Evolutionary conservation across 1,140 invertebrate species (phyloP).

Genomic region (Drosophila burlai): DNA sequence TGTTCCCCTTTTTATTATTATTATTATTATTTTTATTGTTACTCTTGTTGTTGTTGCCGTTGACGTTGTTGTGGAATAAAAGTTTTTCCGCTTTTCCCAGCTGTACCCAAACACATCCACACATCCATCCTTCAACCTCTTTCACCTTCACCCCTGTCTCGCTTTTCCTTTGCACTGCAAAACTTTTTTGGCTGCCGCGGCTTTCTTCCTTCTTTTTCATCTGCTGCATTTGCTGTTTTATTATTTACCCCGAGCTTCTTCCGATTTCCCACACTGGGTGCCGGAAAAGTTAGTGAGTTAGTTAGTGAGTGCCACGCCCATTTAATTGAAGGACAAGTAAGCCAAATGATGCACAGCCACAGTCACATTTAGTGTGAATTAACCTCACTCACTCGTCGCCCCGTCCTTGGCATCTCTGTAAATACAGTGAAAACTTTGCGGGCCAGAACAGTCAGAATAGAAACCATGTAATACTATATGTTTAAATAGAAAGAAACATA

Average conservation of each 20-base stretch:
- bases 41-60: constrained; percentile 16
- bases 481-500: background rate
- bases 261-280: constrained; percentile 14
- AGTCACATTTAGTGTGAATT: constrained; percentile 20
- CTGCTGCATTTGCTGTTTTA: constrained; percentile 13
- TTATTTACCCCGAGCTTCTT: constrained; percentile 5
- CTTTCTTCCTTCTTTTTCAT: background rate
- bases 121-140: constrained; percentile 11
- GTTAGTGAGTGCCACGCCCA: constrained; percentile 41
- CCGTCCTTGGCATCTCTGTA: background rate
- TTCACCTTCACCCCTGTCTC: background rate
- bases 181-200: constrained; percentile 39
- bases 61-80: constrained; percentile 32
- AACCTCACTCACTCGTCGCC: constrained; percentile 4
- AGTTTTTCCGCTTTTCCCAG: constrained; percentile 33
- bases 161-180: constrained; percentile 27
- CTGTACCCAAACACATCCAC: background rate
- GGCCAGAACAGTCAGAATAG: background rate
- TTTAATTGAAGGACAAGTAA: constrained; percentile 43
- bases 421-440: background rate
- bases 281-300: constrained; percentile 18
- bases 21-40: background rate
- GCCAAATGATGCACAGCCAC: constrained; percentile 41
- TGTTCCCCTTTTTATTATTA: constrained; percentile 1
- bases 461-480: background rate